phyloP scores from a whole-genome alignment of 2,797 vertebrate species.

The Schizopygopsis pylzovi region DNA sequence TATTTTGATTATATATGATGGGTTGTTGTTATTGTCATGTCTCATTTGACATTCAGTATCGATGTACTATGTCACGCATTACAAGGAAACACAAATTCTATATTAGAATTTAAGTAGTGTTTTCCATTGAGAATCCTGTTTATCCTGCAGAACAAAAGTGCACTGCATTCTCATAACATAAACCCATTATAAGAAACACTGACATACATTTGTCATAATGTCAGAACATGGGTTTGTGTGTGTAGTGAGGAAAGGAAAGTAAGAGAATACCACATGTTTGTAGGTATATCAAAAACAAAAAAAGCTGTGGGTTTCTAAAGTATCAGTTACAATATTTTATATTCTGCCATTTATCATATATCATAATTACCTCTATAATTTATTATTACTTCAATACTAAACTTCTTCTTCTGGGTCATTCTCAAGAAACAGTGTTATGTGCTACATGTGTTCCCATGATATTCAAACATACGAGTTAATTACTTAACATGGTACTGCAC shows the following conservation, averaged over 20 bases:
- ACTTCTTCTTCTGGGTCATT: not conserved
- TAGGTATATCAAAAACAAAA: not conserved
- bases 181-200: not conserved
- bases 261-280: not conserved
- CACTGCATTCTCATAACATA: not conserved
- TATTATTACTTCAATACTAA: not conserved
- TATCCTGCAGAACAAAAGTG: not conserved
- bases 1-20: not conserved
- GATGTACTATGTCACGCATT: not conserved
- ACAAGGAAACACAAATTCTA: not conserved
- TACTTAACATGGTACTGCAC: not conserved
- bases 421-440: not conserved
- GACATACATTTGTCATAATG: conserved; percentile 20
- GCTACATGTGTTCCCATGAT: not conserved
- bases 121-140: not conserved
- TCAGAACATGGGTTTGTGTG: not conserved
- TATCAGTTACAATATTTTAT: not conserved
- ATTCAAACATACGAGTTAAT: not conserved
- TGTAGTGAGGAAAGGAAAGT: not conserved
- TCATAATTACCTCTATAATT: not conserved
- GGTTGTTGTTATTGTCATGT: not conserved
- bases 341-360: not conserved
- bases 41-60: not conserved
- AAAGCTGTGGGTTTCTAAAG: not conserved
- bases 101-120: not conserved